Evolutionary conservation across 2,888 invertebrate species (phyloP), one percentile per base, ranked within the genome.

Genomic region (Cremastinae sp.): DNA sequence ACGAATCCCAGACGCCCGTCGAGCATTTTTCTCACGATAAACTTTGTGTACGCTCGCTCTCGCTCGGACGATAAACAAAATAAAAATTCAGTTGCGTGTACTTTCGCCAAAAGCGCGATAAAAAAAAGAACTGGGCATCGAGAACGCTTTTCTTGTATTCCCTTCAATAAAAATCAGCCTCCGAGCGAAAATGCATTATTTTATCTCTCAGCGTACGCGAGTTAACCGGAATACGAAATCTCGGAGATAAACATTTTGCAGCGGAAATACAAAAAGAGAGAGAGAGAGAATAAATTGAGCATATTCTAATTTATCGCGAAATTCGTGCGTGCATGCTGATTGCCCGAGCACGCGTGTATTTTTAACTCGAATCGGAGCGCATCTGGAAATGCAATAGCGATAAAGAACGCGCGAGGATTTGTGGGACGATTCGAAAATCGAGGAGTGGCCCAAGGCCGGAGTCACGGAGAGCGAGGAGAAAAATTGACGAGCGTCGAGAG

Each of bases 361-460:
- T 43, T 54, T 58, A n/a, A 51, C 43, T 10, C 18, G 58, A 38
- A 49, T 65, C 61, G 53, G 41, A 54, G 71, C 69, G 68, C 71
- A 78, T 68, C 45, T 43, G 43, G 28, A 20, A 65, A 59, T 34
- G 59, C 58, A 36, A n/a, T 2, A 56, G 18, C 12, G 61, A 58
- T 58, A 72, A 38, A 34, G 20, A 62, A 22, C 20, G 38, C 28
- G 18, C 53, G 56, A 8, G 28, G 8, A 38, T 12, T 28, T 41
- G 36, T 2, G 18, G 20, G 62, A 62, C 5, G 56, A 64, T 51
- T 22, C 45, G 22, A 20, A 62, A 62, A 75, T 75, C 68, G 62
- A 75, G 75, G 72, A 75, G 72, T 68, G 73, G 73, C 53, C 49
- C 56, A 22, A 72, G 62, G 68, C 8, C 58, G 54, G 45, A 54